phyloP scores from a whole-genome alignment of 2,113 vertebrate species.

The Aplodontia rufa region DNA sequence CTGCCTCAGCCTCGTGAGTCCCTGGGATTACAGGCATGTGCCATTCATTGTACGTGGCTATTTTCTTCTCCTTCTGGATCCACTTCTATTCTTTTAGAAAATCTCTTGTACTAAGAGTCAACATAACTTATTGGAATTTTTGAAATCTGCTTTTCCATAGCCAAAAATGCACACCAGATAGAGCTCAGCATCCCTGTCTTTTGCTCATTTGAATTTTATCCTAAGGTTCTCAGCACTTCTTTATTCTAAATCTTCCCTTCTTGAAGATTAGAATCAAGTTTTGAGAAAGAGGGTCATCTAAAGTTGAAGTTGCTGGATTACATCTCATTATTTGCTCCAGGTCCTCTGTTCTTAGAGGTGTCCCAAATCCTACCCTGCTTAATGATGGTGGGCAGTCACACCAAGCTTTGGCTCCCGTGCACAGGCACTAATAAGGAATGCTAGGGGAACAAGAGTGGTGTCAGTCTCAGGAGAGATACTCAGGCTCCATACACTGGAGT shows the following conservation, averaged over 20 bases:
- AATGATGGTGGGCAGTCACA: neutral
- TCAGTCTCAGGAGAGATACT: neutral
- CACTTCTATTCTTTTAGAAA: conserved; percentile 24
- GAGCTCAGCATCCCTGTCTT: neutral
- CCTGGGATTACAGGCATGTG: too few relatives aligned
- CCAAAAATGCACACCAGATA: neutral
- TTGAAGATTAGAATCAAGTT: conserved; percentile 7
- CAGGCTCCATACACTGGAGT: neutral
- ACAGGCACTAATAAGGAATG: neutral
- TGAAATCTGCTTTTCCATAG: conserved; percentile 13
- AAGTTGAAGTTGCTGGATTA: neutral
- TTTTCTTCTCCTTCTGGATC: conserved; percentile 25
- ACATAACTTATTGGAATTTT: neutral
- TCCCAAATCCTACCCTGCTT: neutral
- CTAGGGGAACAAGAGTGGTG: neutral
- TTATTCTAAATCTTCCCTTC: neutral
- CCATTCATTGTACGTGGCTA: neutral
- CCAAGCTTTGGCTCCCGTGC: neutral
- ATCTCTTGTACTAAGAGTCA: neutral
- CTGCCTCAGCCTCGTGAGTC: too few relatives aligned
- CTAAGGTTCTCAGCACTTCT: neutral
- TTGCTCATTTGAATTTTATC: neutral
- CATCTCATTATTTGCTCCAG: neutral
- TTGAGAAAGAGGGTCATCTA: neutral
- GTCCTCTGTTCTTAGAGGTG: neutral